phyloP scores from a whole-genome alignment of 2,113 vertebrate genomes.

The Gymnobelideus leadbeateri region DNA sequence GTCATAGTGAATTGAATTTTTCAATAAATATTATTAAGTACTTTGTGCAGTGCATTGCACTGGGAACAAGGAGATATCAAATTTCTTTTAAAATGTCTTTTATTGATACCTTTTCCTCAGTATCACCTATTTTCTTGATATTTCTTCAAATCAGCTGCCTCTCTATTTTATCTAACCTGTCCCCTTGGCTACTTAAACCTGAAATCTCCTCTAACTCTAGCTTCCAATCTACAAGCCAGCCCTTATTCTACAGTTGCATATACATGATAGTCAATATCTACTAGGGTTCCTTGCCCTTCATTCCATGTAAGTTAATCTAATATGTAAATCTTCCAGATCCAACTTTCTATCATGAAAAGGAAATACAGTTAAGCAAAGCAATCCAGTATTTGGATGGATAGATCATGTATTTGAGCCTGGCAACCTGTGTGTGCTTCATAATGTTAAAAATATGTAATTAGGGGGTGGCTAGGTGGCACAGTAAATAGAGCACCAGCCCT shows the following conservation, averaged over 20 bases:
- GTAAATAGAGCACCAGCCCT: no score
- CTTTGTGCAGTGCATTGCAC: not conserved
- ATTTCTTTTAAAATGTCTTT: not conserved
- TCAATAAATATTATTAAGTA: not conserved
- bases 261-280: not conserved
- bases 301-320: not conserved
- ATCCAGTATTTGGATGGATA: not conserved
- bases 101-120: not conserved
- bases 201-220: not conserved
- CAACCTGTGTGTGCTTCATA: not conserved
- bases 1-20: not conserved
- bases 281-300: not conserved
- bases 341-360: not conserved
- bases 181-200: not conserved
- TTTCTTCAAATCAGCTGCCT: not conserved
- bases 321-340: not conserved
- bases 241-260: not conserved
- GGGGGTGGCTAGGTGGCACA: no score
- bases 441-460: not conserved
- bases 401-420: no score
- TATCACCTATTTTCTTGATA: no score
- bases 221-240: not conserved
- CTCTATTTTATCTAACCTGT: not conserved
- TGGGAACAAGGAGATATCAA: not conserved
- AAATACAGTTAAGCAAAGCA: not conserved